phyloP scores from a whole-genome alignment of 1,140 invertebrate species.

The Drosophila bocki region DNA sequence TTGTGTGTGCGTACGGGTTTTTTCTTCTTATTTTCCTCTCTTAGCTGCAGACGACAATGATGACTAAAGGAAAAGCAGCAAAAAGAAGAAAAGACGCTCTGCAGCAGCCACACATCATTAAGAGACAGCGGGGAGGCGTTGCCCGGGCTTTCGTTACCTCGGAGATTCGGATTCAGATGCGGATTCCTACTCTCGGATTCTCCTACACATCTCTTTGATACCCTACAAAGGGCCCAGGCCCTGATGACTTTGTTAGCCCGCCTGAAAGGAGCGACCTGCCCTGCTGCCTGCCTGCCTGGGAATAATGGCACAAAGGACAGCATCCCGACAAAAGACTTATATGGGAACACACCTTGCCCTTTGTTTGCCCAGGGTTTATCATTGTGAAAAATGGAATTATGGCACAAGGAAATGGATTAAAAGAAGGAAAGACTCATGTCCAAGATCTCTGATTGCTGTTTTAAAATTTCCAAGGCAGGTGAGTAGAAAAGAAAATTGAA shows the following conservation, averaged over 20 bases:
- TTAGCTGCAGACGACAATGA: slow-evolving; percentile 70
- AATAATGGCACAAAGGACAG: slow-evolving; percentile 43
- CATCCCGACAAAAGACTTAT: slow-evolving; percentile 26
- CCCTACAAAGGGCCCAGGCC: slow-evolving; percentile 30
- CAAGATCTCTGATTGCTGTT: slow-evolving; percentile 45
- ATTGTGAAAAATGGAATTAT: slow-evolving; percentile 53
- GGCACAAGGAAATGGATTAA: slow-evolving; percentile 47
- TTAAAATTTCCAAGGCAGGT: slow-evolving; percentile 7
- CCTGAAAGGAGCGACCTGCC: slow-evolving; percentile 16
- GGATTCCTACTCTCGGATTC: slow-evolving; percentile 9
- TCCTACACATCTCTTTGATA: slow-evolving; percentile 43
- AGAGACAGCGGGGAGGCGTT: slow-evolving; percentile 70
- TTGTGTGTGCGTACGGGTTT: slow-evolving; percentile 63
- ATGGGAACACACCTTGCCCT: slow-evolving; percentile 39
- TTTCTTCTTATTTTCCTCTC: slow-evolving; percentile 7
- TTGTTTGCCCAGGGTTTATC: slow-evolving; percentile 29
- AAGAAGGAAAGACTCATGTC: slow-evolving; percentile 22
- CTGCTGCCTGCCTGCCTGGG: neutral
- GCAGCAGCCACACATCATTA: slow-evolving; percentile 81
- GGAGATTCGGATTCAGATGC: slow-evolving; percentile 8
- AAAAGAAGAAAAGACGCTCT: slow-evolving; percentile 57
- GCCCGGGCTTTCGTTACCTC: slow-evolving; percentile 56
- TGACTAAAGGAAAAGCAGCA: slow-evolving; percentile 45
- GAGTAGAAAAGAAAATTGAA: slow-evolving; percentile 15
- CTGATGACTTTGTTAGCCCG: slow-evolving; percentile 60